phyloP scores from a whole-genome alignment of 2,797 vertebrate species.

The Distichodus sexfasciatus region DNA sequence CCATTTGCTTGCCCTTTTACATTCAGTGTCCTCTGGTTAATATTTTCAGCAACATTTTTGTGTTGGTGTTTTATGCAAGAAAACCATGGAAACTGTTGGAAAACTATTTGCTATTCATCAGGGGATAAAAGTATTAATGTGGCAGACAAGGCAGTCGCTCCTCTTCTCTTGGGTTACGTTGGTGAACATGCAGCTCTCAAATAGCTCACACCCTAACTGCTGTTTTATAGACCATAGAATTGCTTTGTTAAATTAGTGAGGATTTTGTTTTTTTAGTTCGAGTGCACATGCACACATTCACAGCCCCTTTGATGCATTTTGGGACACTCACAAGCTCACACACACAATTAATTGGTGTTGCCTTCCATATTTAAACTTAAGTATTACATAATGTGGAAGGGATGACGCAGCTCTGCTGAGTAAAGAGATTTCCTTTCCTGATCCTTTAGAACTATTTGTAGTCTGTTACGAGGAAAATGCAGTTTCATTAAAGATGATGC shows the following conservation, averaged over 20 bases:
- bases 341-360: background rate
- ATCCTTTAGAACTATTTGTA: background rate
- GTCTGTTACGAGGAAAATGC: background rate
- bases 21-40: background rate
- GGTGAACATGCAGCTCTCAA: background rate
- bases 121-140: background rate
- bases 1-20: slow-evolving; percentile 8
- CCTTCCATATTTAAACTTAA: background rate
- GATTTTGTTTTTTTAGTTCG: background rate
- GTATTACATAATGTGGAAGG: slow-evolving; percentile 19
- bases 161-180: background rate
- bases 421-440: slow-evolving; percentile 11
- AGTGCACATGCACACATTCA: background rate
- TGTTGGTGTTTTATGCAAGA: slow-evolving; percentile 12
- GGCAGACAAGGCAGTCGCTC: slow-evolving; percentile 2
- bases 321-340: background rate
- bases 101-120: slow-evolving; percentile 18
- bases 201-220: background rate
- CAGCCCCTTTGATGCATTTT: no score
- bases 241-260: background rate
- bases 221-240: background rate
- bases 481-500: background rate
- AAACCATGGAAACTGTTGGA: no score
- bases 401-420: slow-evolving; percentile 28
- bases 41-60: background rate